Evolutionary conservation across 2,888 invertebrate genomes (phyloP), one percentile per base, ranked within the genome.

Genomic region (Syrphus vitripennis): DNA sequence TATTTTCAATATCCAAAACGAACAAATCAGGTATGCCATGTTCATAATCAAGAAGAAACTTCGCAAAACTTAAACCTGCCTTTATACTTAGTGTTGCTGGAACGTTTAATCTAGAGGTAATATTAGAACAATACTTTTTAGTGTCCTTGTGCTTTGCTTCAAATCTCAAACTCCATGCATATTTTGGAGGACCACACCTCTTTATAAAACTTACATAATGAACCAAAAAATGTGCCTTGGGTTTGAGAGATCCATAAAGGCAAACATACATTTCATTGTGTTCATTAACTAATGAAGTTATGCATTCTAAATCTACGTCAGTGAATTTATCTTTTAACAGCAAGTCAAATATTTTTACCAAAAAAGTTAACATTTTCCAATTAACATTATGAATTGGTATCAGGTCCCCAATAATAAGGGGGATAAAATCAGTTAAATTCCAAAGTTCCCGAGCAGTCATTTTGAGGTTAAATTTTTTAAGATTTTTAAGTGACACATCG

Each of bases 361-460:
- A 50, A 24, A 67, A 4, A 82, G 61, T 55, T 61, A 81, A 80
- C 29, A 70, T 65, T 61, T 69, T 57, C 76, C 76, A 77, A 34
- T 63, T 50, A 19, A 10, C n/a, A 50, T 65, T 65, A 3, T 29
- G 34, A 14, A 2, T 69, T 50, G 81, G 70, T 34, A 61, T 34
- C 29, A 81, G 55, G 24, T 76, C 82, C 2, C 82, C 71, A 61
- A 83, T 40, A 4, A 72, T 76, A 55, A 77, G 50, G 37, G 40
- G 67, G 16, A 77, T 34, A 34, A 72, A 61, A 61, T 61, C 61
- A 21, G 72, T 72, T 3, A 72, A 61, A 31, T 45, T 72, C 61
- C 74, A 79, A 53, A 70, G 61, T 12, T 87, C 82, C 12, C 87
- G 45, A 57, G 83, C 83, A 10, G 83, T 77, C 79, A 87, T 87